These are phyloP conservation scores for Drosophila biarmipes DNA, from an alignment of 1,140 invertebrate species.

Conservation along the genomic window DNA sequence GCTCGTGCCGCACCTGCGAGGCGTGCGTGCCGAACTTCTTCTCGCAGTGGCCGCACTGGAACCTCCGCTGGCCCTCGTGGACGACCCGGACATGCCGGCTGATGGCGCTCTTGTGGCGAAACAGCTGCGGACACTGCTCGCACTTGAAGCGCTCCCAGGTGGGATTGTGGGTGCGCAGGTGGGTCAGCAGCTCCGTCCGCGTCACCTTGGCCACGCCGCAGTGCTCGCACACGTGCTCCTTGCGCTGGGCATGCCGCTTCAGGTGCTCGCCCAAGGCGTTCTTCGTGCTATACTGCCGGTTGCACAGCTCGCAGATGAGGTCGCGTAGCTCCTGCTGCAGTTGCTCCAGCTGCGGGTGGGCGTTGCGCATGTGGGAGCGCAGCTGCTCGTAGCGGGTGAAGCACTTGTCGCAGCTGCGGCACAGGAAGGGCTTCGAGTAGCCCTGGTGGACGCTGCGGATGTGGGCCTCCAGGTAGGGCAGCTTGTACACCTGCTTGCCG, in stretches of 20 bases:
- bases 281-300: slow-evolving; percentile 71
- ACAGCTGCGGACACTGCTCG: slow-evolving; percentile 72
- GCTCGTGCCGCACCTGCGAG: slow-evolving; percentile 73
- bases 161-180: slow-evolving; percentile 74
- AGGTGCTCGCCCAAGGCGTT: slow-evolving; percentile 70
- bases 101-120: slow-evolving; percentile 77
- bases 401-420: slow-evolving; percentile 60
- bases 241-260: slow-evolving; percentile 72
- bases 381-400: slow-evolving; percentile 78
- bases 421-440: slow-evolving; percentile 71
- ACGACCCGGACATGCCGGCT: slow-evolving; percentile 74
- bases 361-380: slow-evolving; percentile 65
- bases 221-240: slow-evolving; percentile 70
- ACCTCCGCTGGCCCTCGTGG: slow-evolving; percentile 70
- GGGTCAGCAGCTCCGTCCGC: slow-evolving; percentile 69
- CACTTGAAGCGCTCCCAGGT: slow-evolving; percentile 79
- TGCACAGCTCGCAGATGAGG: slow-evolving; percentile 64
- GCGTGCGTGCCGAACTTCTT: slow-evolving; percentile 76
- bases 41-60: slow-evolving; percentile 62
- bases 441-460: slow-evolving; percentile 76
- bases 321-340: slow-evolving; percentile 41
- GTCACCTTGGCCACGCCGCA: slow-evolving; percentile 78
- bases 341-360: slow-evolving; percentile 47
- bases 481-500: slow-evolving; percentile 76
- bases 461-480: slow-evolving; percentile 75